Evolutionary conservation across 2,113 vertebrate genomes (phyloP).

Genomic region (Benitochromis conjunctus): DNA sequence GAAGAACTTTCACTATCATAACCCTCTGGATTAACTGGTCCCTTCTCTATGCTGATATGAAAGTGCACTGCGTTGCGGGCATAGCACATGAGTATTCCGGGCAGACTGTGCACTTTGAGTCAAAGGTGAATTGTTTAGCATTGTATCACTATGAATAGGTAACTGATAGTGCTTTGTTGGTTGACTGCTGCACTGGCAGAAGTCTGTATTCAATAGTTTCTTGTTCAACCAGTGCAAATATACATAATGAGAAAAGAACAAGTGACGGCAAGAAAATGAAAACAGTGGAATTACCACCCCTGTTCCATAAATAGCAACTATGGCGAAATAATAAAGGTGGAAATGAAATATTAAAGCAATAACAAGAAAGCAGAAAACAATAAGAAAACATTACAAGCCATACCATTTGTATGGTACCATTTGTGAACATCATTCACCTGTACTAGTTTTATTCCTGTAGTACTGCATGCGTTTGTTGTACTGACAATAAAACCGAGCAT

Average conservation of each 20-base stretch:
- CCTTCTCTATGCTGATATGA: slow-evolving; percentile 40
- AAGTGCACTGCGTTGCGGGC: slow-evolving; percentile 25
- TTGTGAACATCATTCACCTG: not conserved
- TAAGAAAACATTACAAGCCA: not conserved
- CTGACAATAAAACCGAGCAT: not conserved
- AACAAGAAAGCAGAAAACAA: not conserved
- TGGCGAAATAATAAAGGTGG: not conserved
- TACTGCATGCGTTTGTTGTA: not conserved
- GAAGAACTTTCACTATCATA: slow-evolving; percentile 46
- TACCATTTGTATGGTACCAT: not conserved
- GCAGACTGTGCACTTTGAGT: slow-evolving; percentile 4
- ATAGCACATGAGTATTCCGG: slow-evolving; percentile 11
- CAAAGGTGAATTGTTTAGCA: slow-evolving; percentile 31
- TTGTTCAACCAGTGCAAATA: not conserved
- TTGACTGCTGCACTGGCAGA: not conserved
- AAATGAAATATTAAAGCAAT: not conserved
- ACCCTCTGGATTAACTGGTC: slow-evolving; percentile 54
- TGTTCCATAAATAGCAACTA: not conserved
- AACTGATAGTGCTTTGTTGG: not conserved
- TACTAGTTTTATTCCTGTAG: not conserved
- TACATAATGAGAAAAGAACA: not conserved
- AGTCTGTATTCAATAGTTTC: not conserved
- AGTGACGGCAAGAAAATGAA: not conserved
- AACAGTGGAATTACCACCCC: not conserved
- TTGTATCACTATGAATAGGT: slow-evolving; percentile 6